These are phyloP conservation scores for Charanyca ferruginea DNA, from an alignment of 2,888 invertebrate species.

Conservation along the genomic window DNA sequence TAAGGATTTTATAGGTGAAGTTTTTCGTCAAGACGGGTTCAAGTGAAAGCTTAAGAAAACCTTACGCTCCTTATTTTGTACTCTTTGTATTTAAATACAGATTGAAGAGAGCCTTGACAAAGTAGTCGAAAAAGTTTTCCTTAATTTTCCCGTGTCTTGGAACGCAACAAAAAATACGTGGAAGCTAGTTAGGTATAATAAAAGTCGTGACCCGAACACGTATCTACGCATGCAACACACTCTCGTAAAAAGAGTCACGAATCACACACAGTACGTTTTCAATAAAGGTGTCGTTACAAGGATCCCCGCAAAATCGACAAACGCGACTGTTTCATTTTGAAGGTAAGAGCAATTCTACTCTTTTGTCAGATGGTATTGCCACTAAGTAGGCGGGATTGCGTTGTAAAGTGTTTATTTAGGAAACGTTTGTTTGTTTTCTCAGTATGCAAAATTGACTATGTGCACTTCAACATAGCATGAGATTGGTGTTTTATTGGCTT, in stretches of 20 bases:
- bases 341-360: slow-evolving; percentile 85
- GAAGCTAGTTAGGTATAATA: slow-evolving; percentile 61
- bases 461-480: slow-evolving; percentile 48
- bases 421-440: slow-evolving; percentile 72
- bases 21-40: slow-evolving; percentile 64
- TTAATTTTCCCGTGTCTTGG: slow-evolving; percentile 42
- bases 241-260: slow-evolving; percentile 75
- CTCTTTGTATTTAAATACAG: slow-evolving; percentile 58
- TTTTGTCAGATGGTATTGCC: slow-evolving; percentile 85
- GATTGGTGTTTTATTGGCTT: slow-evolving; percentile 42
- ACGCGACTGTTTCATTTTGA: slow-evolving; percentile 86
- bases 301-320: slow-evolving; percentile 83
- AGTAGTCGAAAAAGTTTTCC: slow-evolving; percentile 41
- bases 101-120: slow-evolving; percentile 40
- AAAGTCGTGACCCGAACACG: slow-evolving; percentile 68
- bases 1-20: slow-evolving; percentile 67
- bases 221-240: slow-evolving; percentile 60
- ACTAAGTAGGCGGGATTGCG: slow-evolving; percentile 82
- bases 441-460: slow-evolving; percentile 59
- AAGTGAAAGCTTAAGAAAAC: slow-evolving; percentile 65
- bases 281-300: slow-evolving; percentile 84
- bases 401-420: slow-evolving; percentile 77
- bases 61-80: slow-evolving; percentile 53
- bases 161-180: slow-evolving; percentile 36
- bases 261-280: slow-evolving; percentile 80